Evolutionary conservation across 2,797 vertebrate genomes (phyloP), one percentile per base, ranked within the genome.

Genomic region (Betta splendens): DNA sequence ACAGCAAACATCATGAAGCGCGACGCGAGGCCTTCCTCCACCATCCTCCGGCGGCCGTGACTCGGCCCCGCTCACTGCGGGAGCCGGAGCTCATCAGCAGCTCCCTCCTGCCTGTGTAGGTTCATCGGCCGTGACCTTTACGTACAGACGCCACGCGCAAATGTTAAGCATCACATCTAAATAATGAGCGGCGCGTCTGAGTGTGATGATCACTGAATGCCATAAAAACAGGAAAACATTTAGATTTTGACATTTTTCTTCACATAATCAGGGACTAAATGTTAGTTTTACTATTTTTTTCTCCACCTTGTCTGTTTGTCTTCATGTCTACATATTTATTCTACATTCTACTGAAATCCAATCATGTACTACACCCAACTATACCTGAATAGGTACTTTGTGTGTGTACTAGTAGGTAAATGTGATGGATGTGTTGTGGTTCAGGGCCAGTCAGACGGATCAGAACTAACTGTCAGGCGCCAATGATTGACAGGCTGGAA

Each of bases 401-500:
- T 48, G 44, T 39, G 5, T 53, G 42, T 31, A 29, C 17, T 42
- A 50, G 52, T 54, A 50, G 10, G 25, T 64, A 63, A 53, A 54
- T 62, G 50, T 79, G 68, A 79, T 55, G 46, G 69, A 83, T 77
- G 75, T 38, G 31, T 40, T 52, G 69, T 57, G 37, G 62, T 72
- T 80, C 69, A 57, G 42, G 62, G 63, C 37, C 51, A 83, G 75
- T 63, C 54, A 77, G 45, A 31, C 29, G 68, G 62, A 83, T 74
- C 54, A 57, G 26, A 68, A 79, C 44, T 18, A 72, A 63, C 44
- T 53, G 77, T 73, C 69, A 73, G 36, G 26, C 28, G 23, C 55
- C 46, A 43, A 31, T 81, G 81, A 74, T 42, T 72, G 80, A 80
- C 75, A 78, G 59, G 60, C 48, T 15, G 15, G 68, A 69, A 64